phyloP scores from a whole-genome alignment of 2,888 invertebrate genomes.

The Athrips mouffetella region DNA sequence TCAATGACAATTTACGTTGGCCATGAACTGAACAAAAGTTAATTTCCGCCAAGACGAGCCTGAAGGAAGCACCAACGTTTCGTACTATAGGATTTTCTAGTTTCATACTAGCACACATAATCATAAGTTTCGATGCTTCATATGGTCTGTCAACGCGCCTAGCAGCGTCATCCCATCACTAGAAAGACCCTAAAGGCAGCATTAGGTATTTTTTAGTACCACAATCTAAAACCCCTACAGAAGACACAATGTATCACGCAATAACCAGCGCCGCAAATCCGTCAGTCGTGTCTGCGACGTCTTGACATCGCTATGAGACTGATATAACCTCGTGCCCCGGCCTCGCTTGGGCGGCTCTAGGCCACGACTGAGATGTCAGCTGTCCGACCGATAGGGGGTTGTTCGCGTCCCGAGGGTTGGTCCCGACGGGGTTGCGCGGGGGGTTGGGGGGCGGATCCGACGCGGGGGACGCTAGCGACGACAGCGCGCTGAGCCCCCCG shows the following conservation, averaged over 20 bases:
- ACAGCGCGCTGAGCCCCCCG: conserved; percentile 69
- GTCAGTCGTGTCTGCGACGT: conserved; percentile 14
- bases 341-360: conserved; percentile 56
- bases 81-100: too few species aligned
- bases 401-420: conserved; percentile 94
- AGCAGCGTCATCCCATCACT: too few species aligned
- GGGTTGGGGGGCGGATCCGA: conserved; percentile 80
- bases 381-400: conserved; percentile 95
- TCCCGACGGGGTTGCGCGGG: conserved; percentile 89
- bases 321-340: conserved; percentile 71
- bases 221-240: conserved; percentile 34
- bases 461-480: conserved; percentile 86
- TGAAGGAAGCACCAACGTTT: too few species aligned
- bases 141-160: too few species aligned
- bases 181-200: too few species aligned
- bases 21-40: too few species aligned
- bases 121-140: too few species aligned
- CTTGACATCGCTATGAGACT: conserved; percentile 59
- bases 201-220: conserved; percentile 26
- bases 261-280: conserved; percentile 10
- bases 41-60: too few species aligned
- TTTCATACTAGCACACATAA: too few species aligned
- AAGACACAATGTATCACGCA: conserved; percentile 26
- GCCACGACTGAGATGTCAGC: conserved; percentile 84
- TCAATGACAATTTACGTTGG: too few species aligned